A percentile compares a stretch with the other conserved stretches of the same genome.
Evolutionary conservation across 2,113 vertebrate genomes (phyloP).

Genomic region (Marmota monax): DNA sequence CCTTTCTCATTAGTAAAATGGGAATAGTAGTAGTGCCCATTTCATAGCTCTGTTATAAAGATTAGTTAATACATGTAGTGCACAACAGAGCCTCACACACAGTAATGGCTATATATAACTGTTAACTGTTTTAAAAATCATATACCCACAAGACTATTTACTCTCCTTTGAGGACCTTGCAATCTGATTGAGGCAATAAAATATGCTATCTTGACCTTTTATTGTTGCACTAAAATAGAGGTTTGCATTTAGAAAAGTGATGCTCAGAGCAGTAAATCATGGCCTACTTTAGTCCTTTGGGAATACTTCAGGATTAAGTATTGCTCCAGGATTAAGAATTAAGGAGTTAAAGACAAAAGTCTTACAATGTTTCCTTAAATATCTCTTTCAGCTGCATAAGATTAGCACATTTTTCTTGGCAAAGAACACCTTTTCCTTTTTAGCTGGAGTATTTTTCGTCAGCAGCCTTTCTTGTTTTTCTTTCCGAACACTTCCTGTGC

Average conservation of each 20-base stretch:
- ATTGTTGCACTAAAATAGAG: not conserved
- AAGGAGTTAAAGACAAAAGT: conserved; percentile 73
- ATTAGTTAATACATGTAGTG: not conserved
- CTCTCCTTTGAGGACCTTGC: not conserved
- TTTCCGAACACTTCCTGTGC: conserved; percentile 61
- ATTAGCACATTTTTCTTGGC: conserved; percentile 82
- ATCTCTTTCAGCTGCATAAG: conserved; percentile 66
- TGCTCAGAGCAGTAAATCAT: not conserved
- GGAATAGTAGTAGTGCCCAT: not conserved
- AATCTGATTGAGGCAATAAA: not conserved
- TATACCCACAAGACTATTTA: not conserved
- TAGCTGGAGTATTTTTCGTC: conserved; percentile 48
- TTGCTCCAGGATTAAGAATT: conserved; percentile 43
- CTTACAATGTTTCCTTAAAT: conserved; percentile 74
- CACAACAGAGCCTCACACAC: not conserved
- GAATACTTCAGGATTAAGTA: not conserved
- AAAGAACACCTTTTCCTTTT: conserved; percentile 72
- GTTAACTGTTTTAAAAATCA: not conserved
- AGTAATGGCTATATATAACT: not conserved
- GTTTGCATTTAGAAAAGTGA: not conserved
- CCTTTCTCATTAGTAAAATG: conserved; percentile 5
- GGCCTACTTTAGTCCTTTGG: not conserved
- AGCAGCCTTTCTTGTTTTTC: conserved; percentile 73
- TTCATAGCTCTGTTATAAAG: not conserved
- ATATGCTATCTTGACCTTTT: not conserved